These are phyloP conservation scores for Penaeus indicus DNA, from an alignment of 1,140 invertebrate species.

Conservation along the genomic window DNA sequence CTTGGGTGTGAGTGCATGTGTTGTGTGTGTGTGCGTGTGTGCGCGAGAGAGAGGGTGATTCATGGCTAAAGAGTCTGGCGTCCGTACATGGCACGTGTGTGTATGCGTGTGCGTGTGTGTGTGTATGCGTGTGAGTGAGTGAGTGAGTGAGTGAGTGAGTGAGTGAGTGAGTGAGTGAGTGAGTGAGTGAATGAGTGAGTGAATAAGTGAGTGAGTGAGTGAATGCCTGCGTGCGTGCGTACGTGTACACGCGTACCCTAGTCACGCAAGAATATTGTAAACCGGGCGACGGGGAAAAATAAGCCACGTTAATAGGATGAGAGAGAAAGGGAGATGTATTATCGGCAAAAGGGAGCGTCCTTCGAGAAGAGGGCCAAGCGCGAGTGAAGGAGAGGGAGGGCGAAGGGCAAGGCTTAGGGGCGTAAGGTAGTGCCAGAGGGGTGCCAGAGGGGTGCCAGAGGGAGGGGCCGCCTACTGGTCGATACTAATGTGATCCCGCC, in stretches of 20 bases:
- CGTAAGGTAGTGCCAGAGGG: not conserved
- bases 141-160: not conserved
- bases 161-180: not conserved
- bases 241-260: not conserved
- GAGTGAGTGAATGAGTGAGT: constrained; percentile 5
- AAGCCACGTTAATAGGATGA: not conserved
- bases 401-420: not conserved
- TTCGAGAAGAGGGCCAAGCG: no score
- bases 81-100: no score
- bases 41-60: no score
- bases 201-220: constrained; percentile 6
- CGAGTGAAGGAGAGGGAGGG: constrained; percentile 1
- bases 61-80: no score
- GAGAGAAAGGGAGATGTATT: not conserved
- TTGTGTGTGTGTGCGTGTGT: no score
- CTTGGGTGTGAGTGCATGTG: no score
- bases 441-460: no score
- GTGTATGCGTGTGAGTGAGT: no score
- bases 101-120: no score
- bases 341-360: no score
- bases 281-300: constrained; percentile 1
- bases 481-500: no score
- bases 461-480: no score
- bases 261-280: not conserved
- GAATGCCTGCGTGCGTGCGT: constrained; percentile 13